phyloP scores from a whole-genome alignment of 2,797 vertebrate species.

The Melopsittacus undulatus region DNA sequence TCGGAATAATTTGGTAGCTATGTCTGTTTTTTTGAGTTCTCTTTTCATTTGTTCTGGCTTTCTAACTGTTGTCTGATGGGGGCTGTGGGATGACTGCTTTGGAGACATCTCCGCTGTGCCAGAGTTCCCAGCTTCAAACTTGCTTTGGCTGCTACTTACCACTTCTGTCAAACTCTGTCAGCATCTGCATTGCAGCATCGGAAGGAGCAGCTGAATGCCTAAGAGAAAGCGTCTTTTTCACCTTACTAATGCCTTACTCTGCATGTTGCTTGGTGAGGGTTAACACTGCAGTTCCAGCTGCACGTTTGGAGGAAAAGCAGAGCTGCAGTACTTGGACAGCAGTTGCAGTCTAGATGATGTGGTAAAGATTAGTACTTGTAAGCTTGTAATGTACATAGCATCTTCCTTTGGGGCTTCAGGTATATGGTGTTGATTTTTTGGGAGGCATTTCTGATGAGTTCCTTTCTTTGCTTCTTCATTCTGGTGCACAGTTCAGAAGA shows the following conservation, averaged over 20 bases:
- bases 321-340: not conserved
- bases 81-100: not conserved
- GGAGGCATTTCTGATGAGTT: not conserved
- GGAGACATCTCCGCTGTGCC: not conserved
- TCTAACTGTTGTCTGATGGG: not conserved
- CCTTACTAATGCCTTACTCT: not conserved
- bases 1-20: not conserved
- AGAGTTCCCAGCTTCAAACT: not conserved
- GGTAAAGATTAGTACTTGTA: not conserved
- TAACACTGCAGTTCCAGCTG: not conserved
- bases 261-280: not conserved
- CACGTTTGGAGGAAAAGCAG: not conserved
- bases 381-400: fast-evolving
- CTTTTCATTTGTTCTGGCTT: not conserved
- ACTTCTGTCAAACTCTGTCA: not conserved
- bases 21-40: not conserved
- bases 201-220: not conserved
- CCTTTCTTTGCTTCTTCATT: not conserved
- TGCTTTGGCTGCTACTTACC: not conserved
- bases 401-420: not conserved
- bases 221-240: not conserved
- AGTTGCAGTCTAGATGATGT: not conserved
- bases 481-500: not conserved
- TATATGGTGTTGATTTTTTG: not conserved
- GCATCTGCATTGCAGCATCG: not conserved